Percentiles rank a stretch among this genome's conserved stretches.
These are phyloP conservation scores for Ephestia elutella DNA, from an alignment of 1,140 invertebrate species.

Conservation along the genomic window DNA sequence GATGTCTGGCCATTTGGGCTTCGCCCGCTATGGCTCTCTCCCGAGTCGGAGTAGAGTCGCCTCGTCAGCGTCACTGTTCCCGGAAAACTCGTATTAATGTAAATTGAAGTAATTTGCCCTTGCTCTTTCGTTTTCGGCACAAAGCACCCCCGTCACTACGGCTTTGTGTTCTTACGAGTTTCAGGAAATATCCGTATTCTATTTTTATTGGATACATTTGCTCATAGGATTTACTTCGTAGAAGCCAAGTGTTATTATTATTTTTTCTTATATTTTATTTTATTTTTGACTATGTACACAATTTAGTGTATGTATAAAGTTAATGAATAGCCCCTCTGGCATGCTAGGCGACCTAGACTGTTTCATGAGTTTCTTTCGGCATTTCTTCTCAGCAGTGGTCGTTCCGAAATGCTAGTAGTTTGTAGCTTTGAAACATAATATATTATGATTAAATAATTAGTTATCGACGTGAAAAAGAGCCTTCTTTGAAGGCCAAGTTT, in stretches of 20 bases:
- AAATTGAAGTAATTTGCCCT: conserved; percentile 45
- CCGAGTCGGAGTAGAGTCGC: conserved; percentile 10
- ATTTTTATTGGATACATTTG: conserved; percentile 8
- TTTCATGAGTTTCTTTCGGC: too few species aligned
- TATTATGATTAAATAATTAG: too few species aligned
- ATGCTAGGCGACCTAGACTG: too few species aligned
- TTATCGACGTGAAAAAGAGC: too few species aligned
- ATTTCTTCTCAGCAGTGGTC: too few species aligned
- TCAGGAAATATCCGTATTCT: not conserved
- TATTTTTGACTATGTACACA: too few species aligned
- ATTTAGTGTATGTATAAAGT: too few species aligned
- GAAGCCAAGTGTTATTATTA: not conserved
- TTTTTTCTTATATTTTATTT: too few species aligned
- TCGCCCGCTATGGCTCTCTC: not conserved
- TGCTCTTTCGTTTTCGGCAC: conserved; percentile 23
- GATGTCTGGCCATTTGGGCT: not conserved
- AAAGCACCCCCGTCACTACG: conserved; percentile 23
- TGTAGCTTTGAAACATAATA: too few species aligned
- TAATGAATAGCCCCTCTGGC: too few species aligned
- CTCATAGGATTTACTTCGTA: not conserved
- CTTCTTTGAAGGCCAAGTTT: too few species aligned
- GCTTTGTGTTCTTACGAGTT: conserved; percentile 9
- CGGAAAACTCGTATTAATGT: conserved; percentile 48
- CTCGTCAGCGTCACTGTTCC: conserved; percentile 26
- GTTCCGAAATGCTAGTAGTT: too few species aligned